A percentile compares a stretch with the other conserved stretches of the same genome.
phyloP scores from a whole-genome alignment of 2,797 vertebrate species.

The Micromesistius poutassou region DNA sequence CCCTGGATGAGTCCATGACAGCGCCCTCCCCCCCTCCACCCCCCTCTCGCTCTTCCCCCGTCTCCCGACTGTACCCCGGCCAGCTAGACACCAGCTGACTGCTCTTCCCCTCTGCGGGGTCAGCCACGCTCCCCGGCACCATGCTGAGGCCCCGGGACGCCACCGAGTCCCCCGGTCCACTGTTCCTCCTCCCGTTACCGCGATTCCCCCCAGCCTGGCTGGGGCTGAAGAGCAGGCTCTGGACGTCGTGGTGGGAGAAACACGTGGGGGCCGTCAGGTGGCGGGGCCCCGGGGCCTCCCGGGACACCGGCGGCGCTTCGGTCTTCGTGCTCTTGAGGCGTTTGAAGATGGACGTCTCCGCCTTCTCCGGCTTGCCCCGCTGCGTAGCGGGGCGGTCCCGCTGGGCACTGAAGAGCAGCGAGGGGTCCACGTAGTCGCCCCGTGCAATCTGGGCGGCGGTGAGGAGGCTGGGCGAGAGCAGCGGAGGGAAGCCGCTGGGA shows the following conservation, averaged over 20 bases:
- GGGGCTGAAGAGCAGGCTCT: conserved; percentile 84
- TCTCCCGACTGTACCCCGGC: conserved; percentile 83
- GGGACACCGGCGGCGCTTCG: conserved; percentile 75
- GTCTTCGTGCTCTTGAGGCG: conserved; percentile 77
- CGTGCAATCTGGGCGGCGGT: conserved; percentile 80
- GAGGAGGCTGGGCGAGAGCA: conserved; percentile 81
- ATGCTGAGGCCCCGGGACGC: conserved; percentile 25
- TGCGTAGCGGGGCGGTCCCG: conserved; percentile 77
- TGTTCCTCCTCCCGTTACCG: conserved; percentile 78
- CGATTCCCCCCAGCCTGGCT: conserved; percentile 71
- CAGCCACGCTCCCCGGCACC: too few relatives aligned
- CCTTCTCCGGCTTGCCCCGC: conserved; percentile 73
- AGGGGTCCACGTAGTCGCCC: conserved; percentile 79
- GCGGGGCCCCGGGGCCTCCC: conserved; percentile 62
- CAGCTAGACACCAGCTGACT: conserved; percentile 79
- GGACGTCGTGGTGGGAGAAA: conserved; percentile 85
- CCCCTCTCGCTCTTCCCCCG: conserved; percentile 80
- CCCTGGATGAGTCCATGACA: conserved; percentile 81
- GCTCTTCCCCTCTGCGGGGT: conserved; percentile 67
- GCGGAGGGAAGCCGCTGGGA: conserved; percentile 71
- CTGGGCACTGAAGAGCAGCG: conserved; percentile 72
- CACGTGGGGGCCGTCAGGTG: conserved; percentile 80
- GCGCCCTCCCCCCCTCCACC: conserved; percentile 72
- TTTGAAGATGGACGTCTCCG: conserved; percentile 80
- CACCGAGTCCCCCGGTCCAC: conserved; percentile 74